These are phyloP conservation scores for Trichogramma evanescens DNA, from an alignment of 2,888 invertebrate genomes.

Conservation along the genomic window DNA sequence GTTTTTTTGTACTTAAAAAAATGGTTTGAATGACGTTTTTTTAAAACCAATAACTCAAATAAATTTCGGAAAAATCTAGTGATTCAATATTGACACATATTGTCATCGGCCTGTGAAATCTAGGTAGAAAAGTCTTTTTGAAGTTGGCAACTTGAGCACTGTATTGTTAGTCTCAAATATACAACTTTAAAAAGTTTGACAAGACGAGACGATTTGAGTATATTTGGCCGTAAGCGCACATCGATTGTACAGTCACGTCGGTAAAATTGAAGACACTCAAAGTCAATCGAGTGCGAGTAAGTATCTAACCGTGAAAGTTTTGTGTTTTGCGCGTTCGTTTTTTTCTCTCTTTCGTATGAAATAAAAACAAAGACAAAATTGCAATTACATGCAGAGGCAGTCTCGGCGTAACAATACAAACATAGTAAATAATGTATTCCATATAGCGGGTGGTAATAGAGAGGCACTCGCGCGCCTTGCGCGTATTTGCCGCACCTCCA, in stretches of 20 bases:
- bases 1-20: too few species aligned
- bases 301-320: not conserved
- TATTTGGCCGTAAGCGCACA: not conserved
- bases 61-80: too few species aligned
- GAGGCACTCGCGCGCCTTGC: constrained; percentile 12
- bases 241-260: constrained; percentile 17
- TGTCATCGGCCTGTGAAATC: too few species aligned
- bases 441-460: constrained; percentile 24
- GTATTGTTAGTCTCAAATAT: constrained; percentile 28
- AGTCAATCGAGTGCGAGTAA: constrained; percentile 31
- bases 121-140: too few species aligned
- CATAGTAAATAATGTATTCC: constrained; percentile 42
- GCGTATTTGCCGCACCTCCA: constrained; percentile 19
- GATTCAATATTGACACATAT: too few species aligned
- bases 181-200: constrained; percentile 21
- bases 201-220: not conserved
- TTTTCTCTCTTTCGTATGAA: not conserved
- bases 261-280: constrained; percentile 17
- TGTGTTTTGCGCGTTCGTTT: not conserved
- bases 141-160: too few species aligned
- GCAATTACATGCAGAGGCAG: not conserved
- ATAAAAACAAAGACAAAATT: not conserved
- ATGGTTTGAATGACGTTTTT: too few species aligned
- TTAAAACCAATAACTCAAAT: too few species aligned
- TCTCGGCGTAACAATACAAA: constrained; percentile 34